These are phyloP conservation scores for Herpailurus yagouaroundi DNA, from an alignment of 2,113 vertebrate genomes.

Conservation along the genomic window DNA sequence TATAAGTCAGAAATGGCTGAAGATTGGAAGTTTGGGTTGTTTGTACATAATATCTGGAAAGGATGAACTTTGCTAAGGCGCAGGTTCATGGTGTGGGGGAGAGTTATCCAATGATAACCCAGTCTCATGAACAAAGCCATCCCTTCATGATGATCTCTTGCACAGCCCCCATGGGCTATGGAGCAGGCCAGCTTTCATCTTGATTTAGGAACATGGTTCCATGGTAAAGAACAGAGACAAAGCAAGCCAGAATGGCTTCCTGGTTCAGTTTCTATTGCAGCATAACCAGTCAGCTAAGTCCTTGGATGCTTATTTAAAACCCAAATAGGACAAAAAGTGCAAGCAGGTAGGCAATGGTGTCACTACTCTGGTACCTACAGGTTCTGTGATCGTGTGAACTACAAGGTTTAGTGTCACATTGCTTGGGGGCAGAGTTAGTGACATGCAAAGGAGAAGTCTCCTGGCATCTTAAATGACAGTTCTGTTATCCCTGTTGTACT, in stretches of 20 bases:
- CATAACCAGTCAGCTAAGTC: background rate
- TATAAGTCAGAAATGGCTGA: background rate
- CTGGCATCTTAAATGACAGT: background rate
- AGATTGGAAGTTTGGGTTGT: background rate
- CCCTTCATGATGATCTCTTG: background rate
- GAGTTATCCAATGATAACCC: background rate
- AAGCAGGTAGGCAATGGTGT: background rate
- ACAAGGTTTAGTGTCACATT: background rate
- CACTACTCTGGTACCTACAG: rapidly evolving
- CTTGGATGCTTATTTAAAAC: background rate
- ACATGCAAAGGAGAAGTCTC: background rate
- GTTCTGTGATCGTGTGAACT: too few relatives aligned
- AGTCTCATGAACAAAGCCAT: background rate
- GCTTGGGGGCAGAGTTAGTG: background rate
- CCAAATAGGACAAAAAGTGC: background rate
- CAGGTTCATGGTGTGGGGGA: too few relatives aligned
- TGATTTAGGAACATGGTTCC: background rate
- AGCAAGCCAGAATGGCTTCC: background rate
- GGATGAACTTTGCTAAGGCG: background rate
- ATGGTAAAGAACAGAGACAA: background rate
- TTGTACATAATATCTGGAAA: background rate
- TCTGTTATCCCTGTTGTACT: background rate
- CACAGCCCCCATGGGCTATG: rapidly evolving
- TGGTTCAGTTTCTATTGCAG: background rate
- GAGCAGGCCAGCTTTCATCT: background rate